A percentile compares a stretch with the other conserved stretches of the same genome.
phyloP scores from a whole-genome alignment of 2,888 invertebrate genomes.

The Dryadula phaetusa region DNA sequence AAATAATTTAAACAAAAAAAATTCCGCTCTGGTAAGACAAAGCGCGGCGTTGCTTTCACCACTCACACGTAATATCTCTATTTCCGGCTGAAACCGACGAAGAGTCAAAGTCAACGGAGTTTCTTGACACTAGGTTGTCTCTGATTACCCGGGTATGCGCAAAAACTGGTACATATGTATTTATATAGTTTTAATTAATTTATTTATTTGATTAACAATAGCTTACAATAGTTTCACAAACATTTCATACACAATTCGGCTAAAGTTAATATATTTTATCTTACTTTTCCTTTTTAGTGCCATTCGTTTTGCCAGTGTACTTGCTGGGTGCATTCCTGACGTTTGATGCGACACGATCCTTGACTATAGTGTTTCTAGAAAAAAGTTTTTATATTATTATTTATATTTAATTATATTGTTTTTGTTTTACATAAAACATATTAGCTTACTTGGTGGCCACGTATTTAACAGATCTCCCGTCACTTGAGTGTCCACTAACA shows the following conservation, averaged over 20 bases:
- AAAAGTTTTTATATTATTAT: not conserved
- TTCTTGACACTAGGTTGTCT: no score
- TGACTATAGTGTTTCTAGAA: conserved; percentile 62
- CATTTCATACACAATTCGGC: no score
- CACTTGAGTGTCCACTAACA: conserved; percentile 61
- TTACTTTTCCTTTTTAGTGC: conserved; percentile 73
- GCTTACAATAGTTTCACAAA: no score
- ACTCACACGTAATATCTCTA: no score
- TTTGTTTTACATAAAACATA: not conserved
- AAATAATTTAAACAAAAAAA: no score
- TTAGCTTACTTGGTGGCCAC: conserved; percentile 62
- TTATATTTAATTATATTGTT: not conserved
- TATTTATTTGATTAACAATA: no score
- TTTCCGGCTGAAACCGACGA: not conserved
- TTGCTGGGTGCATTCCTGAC: conserved; percentile 59
- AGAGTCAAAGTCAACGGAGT: no score
- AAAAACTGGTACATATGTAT: no score
- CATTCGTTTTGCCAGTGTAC: conserved; percentile 58
- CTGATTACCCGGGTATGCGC: not conserved
- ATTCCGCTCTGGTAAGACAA: no score
- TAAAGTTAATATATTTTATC: no score
- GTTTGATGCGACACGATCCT: conserved; percentile 62
- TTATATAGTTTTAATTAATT: no score
- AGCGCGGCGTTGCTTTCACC: no score
- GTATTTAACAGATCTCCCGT: conserved; percentile 63